These are phyloP conservation scores for Donacobius atricapilla DNA, from an alignment of 2,113 vertebrate genomes.

Conservation along the genomic window DNA sequence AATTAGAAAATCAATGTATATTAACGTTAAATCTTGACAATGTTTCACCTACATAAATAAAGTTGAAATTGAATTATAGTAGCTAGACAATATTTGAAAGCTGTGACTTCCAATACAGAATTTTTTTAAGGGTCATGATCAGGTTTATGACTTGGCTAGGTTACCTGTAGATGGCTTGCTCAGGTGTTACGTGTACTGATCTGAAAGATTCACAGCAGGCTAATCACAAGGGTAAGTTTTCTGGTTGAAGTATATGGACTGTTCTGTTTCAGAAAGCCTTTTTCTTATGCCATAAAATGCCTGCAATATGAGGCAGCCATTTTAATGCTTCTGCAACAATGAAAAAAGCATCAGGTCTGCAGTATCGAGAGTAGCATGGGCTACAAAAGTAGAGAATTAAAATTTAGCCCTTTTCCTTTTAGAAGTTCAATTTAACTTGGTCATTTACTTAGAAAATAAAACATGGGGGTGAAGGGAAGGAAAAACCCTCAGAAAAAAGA, in stretches of 20 bases:
- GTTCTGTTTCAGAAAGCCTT: neutral
- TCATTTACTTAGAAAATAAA: neutral
- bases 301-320: neutral
- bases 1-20: neutral
- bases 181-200: neutral
- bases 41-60: constrained; percentile 31
- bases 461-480: neutral
- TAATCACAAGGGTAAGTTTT: neutral
- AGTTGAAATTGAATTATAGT: constrained; percentile 23
- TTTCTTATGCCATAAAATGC: neutral
- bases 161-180: neutral
- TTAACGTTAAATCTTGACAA: constrained; percentile 30
- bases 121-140: neutral
- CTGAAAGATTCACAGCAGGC: neutral
- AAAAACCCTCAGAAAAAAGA: neutral
- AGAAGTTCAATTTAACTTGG: neutral
- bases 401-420: neutral
- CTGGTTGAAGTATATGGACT: neutral
- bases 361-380: neutral
- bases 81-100: constrained; percentile 20
- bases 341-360: neutral
- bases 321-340: neutral
- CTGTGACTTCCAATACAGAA: neutral
- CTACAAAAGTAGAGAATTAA: neutral
- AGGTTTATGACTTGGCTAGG: neutral